phyloP scores from a whole-genome alignment of 2,797 vertebrate genomes.

The Pantherophis vulpinus region DNA sequence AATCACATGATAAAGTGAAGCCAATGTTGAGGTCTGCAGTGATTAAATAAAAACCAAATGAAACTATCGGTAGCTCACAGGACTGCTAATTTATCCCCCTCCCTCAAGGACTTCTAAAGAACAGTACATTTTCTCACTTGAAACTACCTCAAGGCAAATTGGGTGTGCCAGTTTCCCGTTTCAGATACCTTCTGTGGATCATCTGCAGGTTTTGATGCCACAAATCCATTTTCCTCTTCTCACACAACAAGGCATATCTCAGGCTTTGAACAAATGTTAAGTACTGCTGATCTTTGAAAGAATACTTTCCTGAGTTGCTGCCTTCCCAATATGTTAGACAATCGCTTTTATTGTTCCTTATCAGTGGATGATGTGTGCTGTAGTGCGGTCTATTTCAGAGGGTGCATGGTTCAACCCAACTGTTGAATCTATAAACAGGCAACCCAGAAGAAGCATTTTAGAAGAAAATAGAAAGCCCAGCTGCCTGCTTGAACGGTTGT shows the following conservation, averaged over 20 bases:
- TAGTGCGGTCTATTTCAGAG: neutral
- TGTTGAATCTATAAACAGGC: neutral
- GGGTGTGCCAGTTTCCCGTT: neutral
- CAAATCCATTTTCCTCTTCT: neutral
- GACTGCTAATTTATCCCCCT: slow-evolving; percentile 23
- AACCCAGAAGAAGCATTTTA: neutral
- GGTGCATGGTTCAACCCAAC: neutral
- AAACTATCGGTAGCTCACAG: slow-evolving; percentile 27
- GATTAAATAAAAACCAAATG: slow-evolving; percentile 52
- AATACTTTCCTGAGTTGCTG: neutral
- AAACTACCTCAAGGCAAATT: neutral
- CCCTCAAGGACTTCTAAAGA: neutral
- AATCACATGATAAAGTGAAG: slow-evolving; percentile 63
- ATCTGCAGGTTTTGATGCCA: neutral
- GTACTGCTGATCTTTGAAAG: neutral
- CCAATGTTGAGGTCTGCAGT: slow-evolving; percentile 45
- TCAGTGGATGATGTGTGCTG: neutral
- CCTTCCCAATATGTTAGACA: neutral
- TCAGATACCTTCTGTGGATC: too few species aligned
- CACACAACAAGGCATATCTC: neutral
- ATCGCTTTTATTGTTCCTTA: neutral
- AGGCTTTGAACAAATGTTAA: neutral
- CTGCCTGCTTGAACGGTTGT: neutral
- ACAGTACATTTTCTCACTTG: neutral
- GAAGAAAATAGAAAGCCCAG: neutral